Evolutionary conservation across 2,888 invertebrate species (phyloP), one percentile per base, ranked within the genome.

Genomic region (Aquatica leii): DNA sequence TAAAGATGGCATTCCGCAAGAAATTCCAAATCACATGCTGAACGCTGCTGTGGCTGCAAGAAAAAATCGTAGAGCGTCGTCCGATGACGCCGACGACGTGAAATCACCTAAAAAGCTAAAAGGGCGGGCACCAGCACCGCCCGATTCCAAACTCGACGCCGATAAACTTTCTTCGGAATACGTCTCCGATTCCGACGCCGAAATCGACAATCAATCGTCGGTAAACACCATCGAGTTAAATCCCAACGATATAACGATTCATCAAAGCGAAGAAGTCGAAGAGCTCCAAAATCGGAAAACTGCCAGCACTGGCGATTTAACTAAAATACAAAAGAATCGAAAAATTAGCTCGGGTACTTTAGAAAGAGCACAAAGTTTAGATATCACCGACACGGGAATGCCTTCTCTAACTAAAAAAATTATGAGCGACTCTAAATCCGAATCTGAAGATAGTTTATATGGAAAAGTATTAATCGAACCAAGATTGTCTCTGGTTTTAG

Each of bases 331-430:
- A 57, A 81, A 83, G 37, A 84, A 82, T 67, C 76, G 82, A 17
- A 84, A 77, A 68, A 75, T 71, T 8, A 80, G 76, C 57, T 76
- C 74, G 1, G 87, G 88, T 1, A 89, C 88, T 8, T 78, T 90
- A 57, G 93, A 93, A 81, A 84, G 93, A 67, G 92, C 93, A 0
- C 92, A 93, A 76, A 93, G 93, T 73, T 82, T 93, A 43, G 93
- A 93, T 69, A 89, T 92, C 78, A 89, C 89, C 1, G 85, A 86
- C 54, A 77, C 84, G 0, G 82, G 81, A 4, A 76, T 78, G 37
- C 71, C 74, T 18, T 70, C 69, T 8, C 61, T 74, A 55, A 69
- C 69, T 49, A 89, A 89, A 73, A 90, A 90, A 73, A 84, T 89
- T 20, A 90, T 90, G 79, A 77, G 75, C 46, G 67, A 57, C 21